These are phyloP conservation scores for Chionodraco myersi DNA, from an alignment of 2,113 vertebrate genomes.

Conservation along the genomic window DNA sequence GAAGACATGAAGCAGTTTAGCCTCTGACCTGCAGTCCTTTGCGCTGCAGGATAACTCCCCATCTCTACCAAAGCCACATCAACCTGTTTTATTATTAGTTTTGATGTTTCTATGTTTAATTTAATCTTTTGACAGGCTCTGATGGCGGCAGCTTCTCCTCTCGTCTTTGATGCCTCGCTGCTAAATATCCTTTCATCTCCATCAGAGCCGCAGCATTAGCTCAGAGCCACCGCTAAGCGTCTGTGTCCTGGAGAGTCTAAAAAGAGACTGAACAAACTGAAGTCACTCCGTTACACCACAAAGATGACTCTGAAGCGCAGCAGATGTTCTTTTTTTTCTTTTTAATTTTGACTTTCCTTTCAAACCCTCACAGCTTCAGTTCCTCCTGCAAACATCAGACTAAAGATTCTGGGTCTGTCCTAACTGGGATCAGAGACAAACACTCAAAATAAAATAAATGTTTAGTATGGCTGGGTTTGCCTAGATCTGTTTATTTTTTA, in stretches of 20 bases:
- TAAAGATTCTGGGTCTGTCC: neutral
- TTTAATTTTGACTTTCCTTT: slow-evolving; percentile 8
- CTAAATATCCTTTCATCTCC: slow-evolving; percentile 57
- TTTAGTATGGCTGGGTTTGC: neutral
- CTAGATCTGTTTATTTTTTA: neutral
- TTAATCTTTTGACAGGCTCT: slow-evolving; percentile 16
- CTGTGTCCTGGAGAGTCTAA: slow-evolving; percentile 37
- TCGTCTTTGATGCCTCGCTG: slow-evolving; percentile 43
- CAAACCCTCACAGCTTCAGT: neutral
- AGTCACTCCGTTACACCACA: neutral
- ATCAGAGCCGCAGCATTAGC: slow-evolving; percentile 59
- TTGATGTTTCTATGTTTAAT: slow-evolving; percentile 16
- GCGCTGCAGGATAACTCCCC: slow-evolving; percentile 5
- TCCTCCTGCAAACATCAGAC: slow-evolving; percentile 7
- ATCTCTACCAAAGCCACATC: slow-evolving; percentile 5
- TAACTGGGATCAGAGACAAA: neutral
- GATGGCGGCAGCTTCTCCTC: slow-evolving; percentile 9
- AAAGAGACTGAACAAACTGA: slow-evolving; percentile 12
- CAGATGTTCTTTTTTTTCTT: slow-evolving; percentile 14
- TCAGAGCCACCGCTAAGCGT: slow-evolving; percentile 29
- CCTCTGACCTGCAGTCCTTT: neutral
- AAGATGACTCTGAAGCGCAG: slow-evolving; percentile 26
- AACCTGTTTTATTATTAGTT: slow-evolving; percentile 32
- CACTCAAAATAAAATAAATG: neutral
- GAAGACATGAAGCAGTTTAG: slow-evolving; percentile 12